phyloP scores from a whole-genome alignment of 2,888 invertebrate species.

The Xestia c-nigrum region DNA sequence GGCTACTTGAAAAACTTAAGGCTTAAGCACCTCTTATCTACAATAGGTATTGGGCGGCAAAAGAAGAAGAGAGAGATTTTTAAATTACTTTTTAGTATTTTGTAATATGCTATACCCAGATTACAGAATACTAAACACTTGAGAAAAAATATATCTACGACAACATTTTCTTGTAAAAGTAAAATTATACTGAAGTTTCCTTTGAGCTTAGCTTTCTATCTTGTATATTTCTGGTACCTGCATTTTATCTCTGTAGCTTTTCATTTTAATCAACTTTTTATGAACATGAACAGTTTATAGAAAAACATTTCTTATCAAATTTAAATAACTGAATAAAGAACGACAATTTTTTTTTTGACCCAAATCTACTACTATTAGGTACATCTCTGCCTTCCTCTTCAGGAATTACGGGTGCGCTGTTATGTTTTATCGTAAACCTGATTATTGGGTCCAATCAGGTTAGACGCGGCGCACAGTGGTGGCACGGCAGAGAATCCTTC shows the following conservation, averaged over 20 bases:
- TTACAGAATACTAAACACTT: no score
- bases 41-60: no score
- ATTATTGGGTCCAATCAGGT: constrained; percentile 4
- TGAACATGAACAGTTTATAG: not conserved
- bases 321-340: not conserved
- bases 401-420: no score
- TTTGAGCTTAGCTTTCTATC: not conserved
- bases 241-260: not conserved
- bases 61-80: not conserved
- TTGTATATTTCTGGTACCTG: not conserved
- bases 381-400: no score
- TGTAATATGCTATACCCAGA: not conserved
- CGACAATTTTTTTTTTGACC: not conserved
- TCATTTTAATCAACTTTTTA: not conserved
- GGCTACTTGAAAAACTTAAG: no score
- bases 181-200: not conserved
- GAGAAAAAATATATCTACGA: not conserved
- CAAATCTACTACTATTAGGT: no score
- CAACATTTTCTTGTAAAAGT: not conserved
- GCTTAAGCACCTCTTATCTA: no score
- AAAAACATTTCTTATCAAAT: not conserved
- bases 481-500: not conserved
- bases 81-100: no score
- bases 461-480: not conserved
- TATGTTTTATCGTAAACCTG: not conserved